Conservation (phyloP, 2,113 vertebrate genomes). For the Bettongia penicillata region DNA sequence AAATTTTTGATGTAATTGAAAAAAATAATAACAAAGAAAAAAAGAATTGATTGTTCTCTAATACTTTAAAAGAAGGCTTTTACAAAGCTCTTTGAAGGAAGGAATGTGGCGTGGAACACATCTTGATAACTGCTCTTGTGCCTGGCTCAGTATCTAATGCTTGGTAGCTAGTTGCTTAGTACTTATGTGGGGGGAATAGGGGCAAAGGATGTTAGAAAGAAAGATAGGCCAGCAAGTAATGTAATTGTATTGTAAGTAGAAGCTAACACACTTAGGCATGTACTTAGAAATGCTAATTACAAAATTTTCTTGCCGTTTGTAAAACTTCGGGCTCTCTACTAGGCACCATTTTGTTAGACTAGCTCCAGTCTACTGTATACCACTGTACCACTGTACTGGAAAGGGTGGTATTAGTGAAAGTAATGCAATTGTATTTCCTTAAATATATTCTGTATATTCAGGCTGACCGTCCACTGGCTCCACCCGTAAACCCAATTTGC, state of each 20-base stretch:
- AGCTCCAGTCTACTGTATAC: too few species aligned
- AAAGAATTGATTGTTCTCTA: neutral
- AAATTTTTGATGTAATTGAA: neutral
- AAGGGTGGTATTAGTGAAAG: neutral
- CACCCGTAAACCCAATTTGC: neutral
- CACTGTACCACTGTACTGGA: neutral
- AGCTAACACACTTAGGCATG: neutral
- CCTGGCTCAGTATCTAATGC: neutral
- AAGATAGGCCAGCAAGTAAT: neutral
- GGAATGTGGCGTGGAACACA: neutral
- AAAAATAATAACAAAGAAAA: neutral
- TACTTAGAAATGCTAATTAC: slow-evolving; percentile 34
- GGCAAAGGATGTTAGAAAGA: neutral
- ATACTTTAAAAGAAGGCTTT: slow-evolving; percentile 28
- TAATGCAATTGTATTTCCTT: slow-evolving; percentile 41
- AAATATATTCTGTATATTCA: slow-evolving; percentile 39
- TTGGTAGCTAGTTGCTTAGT: neutral
- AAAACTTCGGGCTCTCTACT: slow-evolving; percentile 23
- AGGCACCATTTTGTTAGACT: neutral
- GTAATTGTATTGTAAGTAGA: neutral
- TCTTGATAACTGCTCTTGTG: neutral
- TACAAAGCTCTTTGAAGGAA: slow-evolving; percentile 3
- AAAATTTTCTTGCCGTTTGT: slow-evolving; percentile 56
- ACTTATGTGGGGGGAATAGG: neutral
- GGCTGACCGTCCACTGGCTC: neutral